Evolutionary conservation across 30 jellyfish, hydroid and myxozoan genomes (phyloP), one percentile per base, ranked within the genome.

Genomic region (Rhopilema esculentum): DNA sequence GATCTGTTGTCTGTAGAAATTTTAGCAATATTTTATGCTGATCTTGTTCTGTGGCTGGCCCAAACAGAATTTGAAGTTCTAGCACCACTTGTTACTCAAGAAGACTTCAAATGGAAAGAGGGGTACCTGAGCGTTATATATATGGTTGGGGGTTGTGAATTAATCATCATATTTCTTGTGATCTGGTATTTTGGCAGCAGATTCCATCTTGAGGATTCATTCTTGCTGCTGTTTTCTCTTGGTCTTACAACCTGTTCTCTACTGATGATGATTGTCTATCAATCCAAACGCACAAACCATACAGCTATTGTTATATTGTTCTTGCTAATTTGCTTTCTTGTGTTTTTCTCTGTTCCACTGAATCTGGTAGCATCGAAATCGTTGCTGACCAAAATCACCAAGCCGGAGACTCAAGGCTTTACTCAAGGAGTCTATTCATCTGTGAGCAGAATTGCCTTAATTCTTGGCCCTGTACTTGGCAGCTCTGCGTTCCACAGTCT

Each of bases 21-120:
- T 8, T 52, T 95, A 52, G 93, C 96, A 8, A 76, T 95, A 23
- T 95, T 95, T 66, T 95, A 90, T 67, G 83, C 97, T 16, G 99
- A 95, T 81, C 94, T 95, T 22, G 93, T 95, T 18, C 84, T 95
- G 26, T 86, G 97, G 97, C 94, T 95, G 4, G 96, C 97, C 12
- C 99, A 95, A 64, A 95, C 99, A 18, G 99, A 95, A 72, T 95
- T 95, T 90, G 99, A 95, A 87, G 99, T 95, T 27, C 78, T 95
- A 16, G 93, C 97, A 72, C 99, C 99, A 0, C 89, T 95, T 33
- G 79, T 95, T 0, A 95, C 99, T 19, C 99, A 95, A 66, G 99
- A 95, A 82, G 97, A 86, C 83, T 90, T 91, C 74, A 87, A 95
- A 22, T 95, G 99, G 99, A 86, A 79, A 23, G 99, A 95, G 82